Evolutionary conservation across 2,888 invertebrate genomes (phyloP).

Genomic region (Tetheella fluctuosa): DNA sequence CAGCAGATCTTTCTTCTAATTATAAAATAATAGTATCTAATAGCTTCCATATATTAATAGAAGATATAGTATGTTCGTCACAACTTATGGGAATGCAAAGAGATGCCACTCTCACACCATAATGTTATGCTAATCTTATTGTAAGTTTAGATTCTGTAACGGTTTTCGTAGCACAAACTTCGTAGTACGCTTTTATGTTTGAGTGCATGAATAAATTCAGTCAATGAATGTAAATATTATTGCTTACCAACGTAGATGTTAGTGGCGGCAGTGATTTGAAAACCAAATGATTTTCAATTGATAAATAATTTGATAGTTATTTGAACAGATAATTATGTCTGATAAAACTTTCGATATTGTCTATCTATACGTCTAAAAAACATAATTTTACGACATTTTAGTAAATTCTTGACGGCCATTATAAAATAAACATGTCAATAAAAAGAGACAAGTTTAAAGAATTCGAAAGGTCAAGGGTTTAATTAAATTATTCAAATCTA

Average conservation of each 20-base stretch:
- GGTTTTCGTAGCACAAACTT: slow-evolving; percentile 34
- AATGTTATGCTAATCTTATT: slow-evolving; percentile 52
- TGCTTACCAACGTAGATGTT: background rate
- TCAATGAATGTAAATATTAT: slow-evolving; percentile 12
- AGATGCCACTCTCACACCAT: slow-evolving; percentile 50
- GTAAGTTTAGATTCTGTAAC: slow-evolving; percentile 49
- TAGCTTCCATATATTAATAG: slow-evolving; percentile 5
- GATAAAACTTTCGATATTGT: background rate
- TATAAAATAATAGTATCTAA: background rate
- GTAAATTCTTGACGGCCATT: background rate
- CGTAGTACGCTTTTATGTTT: background rate
- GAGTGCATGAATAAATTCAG: slow-evolving; percentile 13
- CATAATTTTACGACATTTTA: background rate
- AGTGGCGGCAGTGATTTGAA: background rate
- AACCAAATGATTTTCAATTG: background rate
- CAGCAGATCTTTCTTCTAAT: background rate
- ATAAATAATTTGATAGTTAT: background rate
- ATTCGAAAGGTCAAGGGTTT: background rate
- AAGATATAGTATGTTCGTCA: slow-evolving; percentile 7
- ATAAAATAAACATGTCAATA: slow-evolving; percentile 3
- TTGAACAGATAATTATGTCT: background rate
- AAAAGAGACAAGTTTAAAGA: slow-evolving; percentile 5
- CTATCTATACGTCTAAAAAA: background rate
- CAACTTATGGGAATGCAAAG: slow-evolving; percentile 45
- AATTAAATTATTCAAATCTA: slow-evolving; percentile 8